Percentiles rank a stretch among this genome's conserved stretches.
Conservation (phyloP, 2,888 invertebrate species). For the Aelia acuminata region DNA sequence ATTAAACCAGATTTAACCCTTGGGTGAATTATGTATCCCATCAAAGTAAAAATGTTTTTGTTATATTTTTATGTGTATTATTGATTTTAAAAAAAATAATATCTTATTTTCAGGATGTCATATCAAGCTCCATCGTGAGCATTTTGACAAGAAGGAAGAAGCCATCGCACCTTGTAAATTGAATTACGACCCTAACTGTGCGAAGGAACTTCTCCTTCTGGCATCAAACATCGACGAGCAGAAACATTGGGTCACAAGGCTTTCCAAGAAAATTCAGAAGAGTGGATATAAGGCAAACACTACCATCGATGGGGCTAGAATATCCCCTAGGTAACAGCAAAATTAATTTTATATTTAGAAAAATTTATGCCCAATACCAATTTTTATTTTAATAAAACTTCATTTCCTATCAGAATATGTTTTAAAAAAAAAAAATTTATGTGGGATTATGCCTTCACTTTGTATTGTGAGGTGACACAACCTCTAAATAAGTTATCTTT, state of each 20-base stretch:
- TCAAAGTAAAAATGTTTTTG: no score
- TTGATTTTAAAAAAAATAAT: background rate
- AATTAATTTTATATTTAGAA: background rate
- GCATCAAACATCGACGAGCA: conserved; percentile 90
- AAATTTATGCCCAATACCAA: no score
- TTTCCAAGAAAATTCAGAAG: conserved; percentile 93
- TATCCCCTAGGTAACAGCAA: conserved; percentile 79
- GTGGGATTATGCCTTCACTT: no score
- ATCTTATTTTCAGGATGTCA: conserved; percentile 88
- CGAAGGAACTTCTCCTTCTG: conserved; percentile 93
- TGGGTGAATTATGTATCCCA: no score
- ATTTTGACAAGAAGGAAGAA: conserved; percentile 86
- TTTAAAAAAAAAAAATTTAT: no score
- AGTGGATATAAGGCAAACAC: conserved; percentile 91
- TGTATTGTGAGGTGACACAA: no score
- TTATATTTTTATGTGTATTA: no score
- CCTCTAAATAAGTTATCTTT: no score
- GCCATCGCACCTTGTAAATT: conserved; percentile 95
- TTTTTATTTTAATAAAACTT: no score
- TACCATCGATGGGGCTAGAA: conserved; percentile 77
- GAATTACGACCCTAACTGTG: conserved; percentile 93
- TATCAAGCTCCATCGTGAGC: conserved; percentile 97
- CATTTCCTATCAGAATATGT: no score
- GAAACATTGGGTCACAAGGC: conserved; percentile 91
- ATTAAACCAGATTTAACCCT: no score